phyloP scores from a whole-genome alignment of 2,888 invertebrate species.

The Synanthedon myopaeformis region DNA sequence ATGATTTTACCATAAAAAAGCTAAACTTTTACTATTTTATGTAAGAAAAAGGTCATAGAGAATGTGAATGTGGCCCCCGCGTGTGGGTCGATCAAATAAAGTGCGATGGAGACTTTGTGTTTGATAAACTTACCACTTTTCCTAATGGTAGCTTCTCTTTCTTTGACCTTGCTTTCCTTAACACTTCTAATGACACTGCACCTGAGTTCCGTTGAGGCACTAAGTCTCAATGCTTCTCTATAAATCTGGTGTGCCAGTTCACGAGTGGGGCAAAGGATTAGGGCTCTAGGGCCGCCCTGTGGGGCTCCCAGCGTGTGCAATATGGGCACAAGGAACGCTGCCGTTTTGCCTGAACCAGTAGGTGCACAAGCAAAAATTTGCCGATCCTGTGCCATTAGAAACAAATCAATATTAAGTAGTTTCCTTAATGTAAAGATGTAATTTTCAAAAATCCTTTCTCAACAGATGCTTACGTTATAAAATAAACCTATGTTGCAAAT shows the following conservation, averaged over 20 bases:
- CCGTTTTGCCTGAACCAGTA: constrained; percentile 97
- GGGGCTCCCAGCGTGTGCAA: constrained; percentile 79
- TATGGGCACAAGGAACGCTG: constrained; percentile 92
- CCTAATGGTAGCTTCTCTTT: constrained; percentile 77
- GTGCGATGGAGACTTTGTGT: background rate
- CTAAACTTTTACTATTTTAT: too few relatives aligned
- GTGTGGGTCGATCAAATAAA: background rate
- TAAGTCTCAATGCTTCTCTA: constrained; percentile 80
- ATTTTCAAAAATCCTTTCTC: too few relatives aligned
- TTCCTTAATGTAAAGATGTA: too few relatives aligned
- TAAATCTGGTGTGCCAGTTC: constrained; percentile 94
- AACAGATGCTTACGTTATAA: too few relatives aligned
- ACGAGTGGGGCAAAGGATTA: constrained; percentile 92
- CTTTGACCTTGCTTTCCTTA: constrained; percentile 78
- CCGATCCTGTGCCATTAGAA: constrained; percentile 63
- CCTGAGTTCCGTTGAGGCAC: constrained; percentile 79
- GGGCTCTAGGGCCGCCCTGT: constrained; percentile 83
- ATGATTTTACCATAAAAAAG: too few relatives aligned
- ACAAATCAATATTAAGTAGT: too few relatives aligned
- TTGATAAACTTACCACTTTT: constrained; percentile 76
- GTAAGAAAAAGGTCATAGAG: constrained; percentile 5
- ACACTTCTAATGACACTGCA: constrained; percentile 85
- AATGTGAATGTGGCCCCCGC: background rate
- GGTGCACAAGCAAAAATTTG: constrained; percentile 95
- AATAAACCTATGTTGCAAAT: too few relatives aligned